phyloP scores from a whole-genome alignment of 1,140 invertebrate genomes.

The Cephus cinctus region DNA sequence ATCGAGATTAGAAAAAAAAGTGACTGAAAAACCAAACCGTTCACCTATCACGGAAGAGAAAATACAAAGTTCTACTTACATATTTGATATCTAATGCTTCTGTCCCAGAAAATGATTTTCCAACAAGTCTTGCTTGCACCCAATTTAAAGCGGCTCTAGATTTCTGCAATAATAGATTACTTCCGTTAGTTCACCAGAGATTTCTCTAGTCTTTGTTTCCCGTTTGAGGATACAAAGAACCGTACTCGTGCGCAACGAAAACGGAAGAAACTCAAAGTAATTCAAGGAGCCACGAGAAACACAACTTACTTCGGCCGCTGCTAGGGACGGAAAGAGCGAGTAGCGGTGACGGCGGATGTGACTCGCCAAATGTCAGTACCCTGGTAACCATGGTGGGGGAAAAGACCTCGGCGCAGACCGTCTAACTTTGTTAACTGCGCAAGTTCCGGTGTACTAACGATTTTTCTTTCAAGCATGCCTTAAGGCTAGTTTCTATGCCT shows the following conservation, averaged over 20 bases:
- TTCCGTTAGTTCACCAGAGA: too few relatives aligned
- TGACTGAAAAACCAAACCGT: not conserved
- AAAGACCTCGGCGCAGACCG: too few relatives aligned
- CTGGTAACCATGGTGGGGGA: too few relatives aligned
- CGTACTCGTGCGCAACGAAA: not conserved
- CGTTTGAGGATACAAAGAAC: not conserved
- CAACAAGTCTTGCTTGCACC: constrained; percentile 12
- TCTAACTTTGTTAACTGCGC: too few relatives aligned
- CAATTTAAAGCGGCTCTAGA: constrained; percentile 25
- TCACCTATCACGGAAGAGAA: not conserved
- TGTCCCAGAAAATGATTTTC: constrained; percentile 22
- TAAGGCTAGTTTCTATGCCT: too few relatives aligned
- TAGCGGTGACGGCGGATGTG: constrained; percentile 22
- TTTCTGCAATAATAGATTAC: constrained; percentile 24
- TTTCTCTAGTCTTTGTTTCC: too few relatives aligned
- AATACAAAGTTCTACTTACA: constrained; percentile 33
- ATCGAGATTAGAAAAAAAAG: not conserved
- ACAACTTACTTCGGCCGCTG: constrained; percentile 41
- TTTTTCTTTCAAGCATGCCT: too few relatives aligned
- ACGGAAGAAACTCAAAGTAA: not conserved
- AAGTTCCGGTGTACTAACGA: too few relatives aligned
- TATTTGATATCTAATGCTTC: constrained; percentile 22
- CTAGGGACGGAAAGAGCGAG: constrained; percentile 45
- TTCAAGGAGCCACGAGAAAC: not conserved
- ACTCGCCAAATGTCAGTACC: constrained; percentile 8